Conservation (phyloP, 2,113 vertebrate genomes). For the Ceratotherium simum region DNA sequence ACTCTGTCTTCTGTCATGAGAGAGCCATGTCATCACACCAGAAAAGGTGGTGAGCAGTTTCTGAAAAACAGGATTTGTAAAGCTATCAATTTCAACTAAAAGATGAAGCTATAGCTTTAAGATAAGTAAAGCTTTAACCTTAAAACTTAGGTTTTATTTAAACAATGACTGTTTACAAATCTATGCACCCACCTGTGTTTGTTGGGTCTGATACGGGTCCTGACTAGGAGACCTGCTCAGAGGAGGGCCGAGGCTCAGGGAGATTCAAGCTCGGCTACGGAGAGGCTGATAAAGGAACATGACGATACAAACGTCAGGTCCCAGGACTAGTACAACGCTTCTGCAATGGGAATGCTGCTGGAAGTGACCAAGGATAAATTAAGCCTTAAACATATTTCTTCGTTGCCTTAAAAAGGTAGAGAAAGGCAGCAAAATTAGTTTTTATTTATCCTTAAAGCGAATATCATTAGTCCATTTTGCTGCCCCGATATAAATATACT, state of each 20-base stretch:
- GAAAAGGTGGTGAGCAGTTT: neutral
- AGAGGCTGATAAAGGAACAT: fast-evolving
- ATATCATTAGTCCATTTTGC: neutral
- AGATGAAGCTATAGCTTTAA: neutral
- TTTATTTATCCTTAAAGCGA: neutral
- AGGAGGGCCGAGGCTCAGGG: fast-evolving
- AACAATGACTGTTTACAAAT: neutral
- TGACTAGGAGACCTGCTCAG: neutral
- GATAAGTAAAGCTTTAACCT: neutral
- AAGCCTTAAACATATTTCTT: neutral
- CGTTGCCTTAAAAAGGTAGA: neutral
- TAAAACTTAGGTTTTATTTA: neutral
- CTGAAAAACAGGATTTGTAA: neutral
- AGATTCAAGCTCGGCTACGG: fast-evolving
- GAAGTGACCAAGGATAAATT: too few species aligned
- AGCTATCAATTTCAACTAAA: neutral
- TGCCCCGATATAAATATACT: neutral
- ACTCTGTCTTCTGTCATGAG: fast-evolving
- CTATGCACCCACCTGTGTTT: fast-evolving
- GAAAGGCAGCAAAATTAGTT: neutral
- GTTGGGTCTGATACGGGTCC: fast-evolving
- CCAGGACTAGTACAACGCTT: neutral
- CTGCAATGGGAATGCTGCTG: fast-evolving
- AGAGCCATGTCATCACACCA: fast-evolving
- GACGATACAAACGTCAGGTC: fast-evolving